A percentile compares a stretch with the other conserved stretches of the same genome.
These are phyloP conservation scores for Alviniconcha marisindica DNA, from an alignment of 1,140 invertebrate genomes.

Conservation along the genomic window DNA sequence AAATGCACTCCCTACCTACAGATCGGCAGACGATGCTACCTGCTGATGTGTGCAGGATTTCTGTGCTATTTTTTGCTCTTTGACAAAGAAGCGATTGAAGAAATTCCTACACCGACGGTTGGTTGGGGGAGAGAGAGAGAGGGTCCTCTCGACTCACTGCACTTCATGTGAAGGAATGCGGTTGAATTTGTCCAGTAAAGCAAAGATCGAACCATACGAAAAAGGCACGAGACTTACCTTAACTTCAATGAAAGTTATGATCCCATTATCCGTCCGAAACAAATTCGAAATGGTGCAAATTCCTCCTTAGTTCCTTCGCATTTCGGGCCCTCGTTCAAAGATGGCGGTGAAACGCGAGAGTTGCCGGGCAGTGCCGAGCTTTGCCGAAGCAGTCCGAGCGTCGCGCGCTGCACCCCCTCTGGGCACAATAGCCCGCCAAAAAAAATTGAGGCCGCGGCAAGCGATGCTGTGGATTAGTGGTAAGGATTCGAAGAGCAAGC, in stretches of 20 bases:
- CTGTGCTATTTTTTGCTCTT: slow-evolving; percentile 41
- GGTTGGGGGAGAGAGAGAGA: slow-evolving; percentile 2
- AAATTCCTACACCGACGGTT: slow-evolving; percentile 32
- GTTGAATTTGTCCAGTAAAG: neutral
- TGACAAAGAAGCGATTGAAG: slow-evolving; percentile 44
- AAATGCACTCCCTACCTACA: neutral
- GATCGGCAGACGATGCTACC: neutral
- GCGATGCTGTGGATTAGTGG: neutral
- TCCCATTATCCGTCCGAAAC: slow-evolving; percentile 46
- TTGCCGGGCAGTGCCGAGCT: slow-evolving; percentile 38
- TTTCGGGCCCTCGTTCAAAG: slow-evolving; percentile 47
- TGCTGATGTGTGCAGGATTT: slow-evolving; percentile 15
- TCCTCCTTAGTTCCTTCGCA: slow-evolving; percentile 27
- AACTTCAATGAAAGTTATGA: slow-evolving; percentile 42
- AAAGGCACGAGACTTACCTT: slow-evolving; percentile 38
- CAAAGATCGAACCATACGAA: slow-evolving; percentile 14
- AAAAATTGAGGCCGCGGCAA: neutral
- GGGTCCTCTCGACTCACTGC: neutral
- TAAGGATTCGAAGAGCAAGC: no score
- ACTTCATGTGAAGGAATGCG: slow-evolving; percentile 39
- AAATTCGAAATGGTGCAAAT: slow-evolving; percentile 40
- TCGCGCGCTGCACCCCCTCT: slow-evolving; percentile 29
- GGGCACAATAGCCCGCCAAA: slow-evolving; percentile 28
- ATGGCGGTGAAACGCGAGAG: slow-evolving; percentile 49
- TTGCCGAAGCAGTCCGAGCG: slow-evolving; percentile 41